Percentiles rank a stretch among this genome's conserved stretches.
These are phyloP conservation scores for Hypsopygia costalis DNA, from an alignment of 2,888 invertebrate genomes.

Conservation along the genomic window DNA sequence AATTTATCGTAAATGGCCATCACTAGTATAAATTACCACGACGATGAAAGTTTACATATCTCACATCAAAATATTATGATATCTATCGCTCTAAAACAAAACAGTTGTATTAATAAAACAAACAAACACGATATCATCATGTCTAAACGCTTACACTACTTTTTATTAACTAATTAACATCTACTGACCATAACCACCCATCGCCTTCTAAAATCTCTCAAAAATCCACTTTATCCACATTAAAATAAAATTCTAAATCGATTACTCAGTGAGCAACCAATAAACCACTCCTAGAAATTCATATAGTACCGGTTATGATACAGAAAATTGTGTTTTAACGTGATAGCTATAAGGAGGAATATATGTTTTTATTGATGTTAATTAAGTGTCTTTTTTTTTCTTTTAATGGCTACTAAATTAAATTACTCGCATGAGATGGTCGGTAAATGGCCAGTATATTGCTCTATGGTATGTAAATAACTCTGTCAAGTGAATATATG, in stretches of 20 bases:
- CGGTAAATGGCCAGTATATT: constrained; percentile 2
- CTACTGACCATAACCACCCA: constrained; percentile 24
- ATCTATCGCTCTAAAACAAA: constrained; percentile 10
- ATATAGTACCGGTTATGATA: constrained; percentile 16
- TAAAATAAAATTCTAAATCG: constrained; percentile 4
- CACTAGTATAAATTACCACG: constrained; percentile 9
- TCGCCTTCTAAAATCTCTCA: not conserved
- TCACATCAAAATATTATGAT: constrained; percentile 14
- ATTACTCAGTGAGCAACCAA: constrained; percentile 6
- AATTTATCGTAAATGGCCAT: no score
- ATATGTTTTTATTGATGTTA: constrained; percentile 4
- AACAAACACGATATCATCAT: constrained; percentile 16
- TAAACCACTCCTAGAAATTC: constrained; percentile 21
- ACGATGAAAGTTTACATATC: constrained; percentile 13
- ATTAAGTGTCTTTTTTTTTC: constrained; percentile 6
- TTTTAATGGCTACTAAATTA: constrained; percentile 16
- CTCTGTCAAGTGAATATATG: constrained; percentile 2
- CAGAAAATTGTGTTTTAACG: constrained; percentile 8
- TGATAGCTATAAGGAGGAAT: not conserved
- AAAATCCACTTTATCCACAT: constrained; percentile 2
- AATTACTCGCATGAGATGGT: constrained; percentile 16
- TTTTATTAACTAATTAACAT: constrained; percentile 20
- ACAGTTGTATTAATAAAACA: constrained; percentile 19
- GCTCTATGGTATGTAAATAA: constrained; percentile 6
- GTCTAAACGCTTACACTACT: constrained; percentile 12